Percentiles rank a stretch among this genome's conserved stretches.
These are phyloP conservation scores for Lasioglossum malachurum DNA, from an alignment of 2,888 invertebrate genomes.

Conservation along the genomic window DNA sequence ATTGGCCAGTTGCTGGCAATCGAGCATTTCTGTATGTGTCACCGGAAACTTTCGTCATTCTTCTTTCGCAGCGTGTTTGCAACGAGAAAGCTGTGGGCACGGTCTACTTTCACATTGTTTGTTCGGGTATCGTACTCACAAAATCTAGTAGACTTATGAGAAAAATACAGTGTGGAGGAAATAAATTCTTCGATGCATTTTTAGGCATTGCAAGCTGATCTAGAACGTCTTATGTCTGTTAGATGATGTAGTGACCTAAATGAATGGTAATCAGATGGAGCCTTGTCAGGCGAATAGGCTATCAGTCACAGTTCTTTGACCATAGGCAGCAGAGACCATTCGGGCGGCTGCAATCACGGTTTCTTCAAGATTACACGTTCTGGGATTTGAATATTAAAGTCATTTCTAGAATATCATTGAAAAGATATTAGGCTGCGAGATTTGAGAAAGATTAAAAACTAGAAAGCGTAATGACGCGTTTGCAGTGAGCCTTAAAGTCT, in stretches of 20 bases:
- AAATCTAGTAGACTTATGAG: not conserved
- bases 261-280: not conserved
- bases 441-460: not conserved
- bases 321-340: conserved; percentile 6
- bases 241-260: not conserved
- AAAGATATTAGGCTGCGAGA: not conserved
- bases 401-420: not conserved
- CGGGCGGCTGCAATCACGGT: not conserved
- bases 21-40: not conserved
- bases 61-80: not conserved
- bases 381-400: not conserved
- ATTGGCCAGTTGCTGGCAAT: conserved; percentile 1
- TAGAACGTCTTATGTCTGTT: not conserved
- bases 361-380: not conserved
- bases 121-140: too few species aligned
- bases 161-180: not conserved
- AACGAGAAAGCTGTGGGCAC: not conserved
- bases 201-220: not conserved
- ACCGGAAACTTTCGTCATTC: conserved; percentile 28
- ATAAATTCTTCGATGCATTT: too few species aligned
- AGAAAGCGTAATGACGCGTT: not conserved
- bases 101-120: not conserved
- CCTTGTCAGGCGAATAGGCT: not conserved
- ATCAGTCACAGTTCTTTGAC: conserved; percentile 3
- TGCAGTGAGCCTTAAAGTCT: not conserved